phyloP scores from a whole-genome alignment of 2,888 invertebrate genomes.

The Schrankia costaestrigalis region DNA sequence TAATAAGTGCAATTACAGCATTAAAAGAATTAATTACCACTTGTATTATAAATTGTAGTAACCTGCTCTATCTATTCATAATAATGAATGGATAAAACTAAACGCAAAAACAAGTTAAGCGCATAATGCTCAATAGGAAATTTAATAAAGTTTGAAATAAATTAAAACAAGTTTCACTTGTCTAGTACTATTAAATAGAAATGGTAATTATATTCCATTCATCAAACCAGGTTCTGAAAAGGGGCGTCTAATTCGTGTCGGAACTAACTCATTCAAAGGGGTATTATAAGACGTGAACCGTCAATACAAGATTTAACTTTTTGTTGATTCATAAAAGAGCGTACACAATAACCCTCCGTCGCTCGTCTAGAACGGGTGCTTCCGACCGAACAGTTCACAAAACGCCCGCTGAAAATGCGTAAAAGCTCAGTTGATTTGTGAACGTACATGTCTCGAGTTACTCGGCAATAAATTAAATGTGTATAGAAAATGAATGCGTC shows the following conservation, averaged over 20 bases:
- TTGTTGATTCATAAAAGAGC: constrained; percentile 36
- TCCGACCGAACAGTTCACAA: constrained; percentile 47
- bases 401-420: constrained; percentile 54
- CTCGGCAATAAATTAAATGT: constrained; percentile 66
- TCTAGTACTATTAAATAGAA: constrained; percentile 38
- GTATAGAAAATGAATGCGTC: constrained; percentile 67
- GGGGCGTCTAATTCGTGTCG: constrained; percentile 23
- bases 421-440: constrained; percentile 60
- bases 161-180: constrained; percentile 48
- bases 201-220: constrained; percentile 47
- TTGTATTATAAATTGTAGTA: no score
- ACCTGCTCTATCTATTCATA: no score
- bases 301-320: constrained; percentile 30
- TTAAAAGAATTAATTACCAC: no score
- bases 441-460: constrained; percentile 62
- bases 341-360: constrained; percentile 44
- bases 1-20: no score
- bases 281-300: constrained; percentile 29
- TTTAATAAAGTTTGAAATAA: constrained; percentile 35
- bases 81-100: no score
- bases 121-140: no score
- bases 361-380: constrained; percentile 25
- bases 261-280: constrained; percentile 21
- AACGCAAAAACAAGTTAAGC: no score
- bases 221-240: constrained; percentile 32